Base-by-base conservation (phyloP, 2,888 invertebrate species). In the Cacoxenus indagator region DNA sequence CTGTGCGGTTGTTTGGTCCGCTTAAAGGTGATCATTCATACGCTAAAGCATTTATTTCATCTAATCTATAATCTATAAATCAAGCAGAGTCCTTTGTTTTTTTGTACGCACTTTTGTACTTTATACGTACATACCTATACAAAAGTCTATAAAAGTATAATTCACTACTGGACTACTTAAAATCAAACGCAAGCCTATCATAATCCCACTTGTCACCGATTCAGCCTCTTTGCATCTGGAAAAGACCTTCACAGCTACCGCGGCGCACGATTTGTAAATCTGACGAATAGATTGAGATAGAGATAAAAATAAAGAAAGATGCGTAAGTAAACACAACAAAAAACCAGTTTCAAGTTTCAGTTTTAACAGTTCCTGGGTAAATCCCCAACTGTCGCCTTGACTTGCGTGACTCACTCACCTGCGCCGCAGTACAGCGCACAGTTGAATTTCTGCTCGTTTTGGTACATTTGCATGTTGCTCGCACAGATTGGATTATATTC, bases 401-500 rank as follows among this genome's bases (percentile, higher is more conserved):
- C n/a, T n/a, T n/a, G n/a, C n/a, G n/a, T n/a, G n/a, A 26, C 0
- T 43, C 17, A 79, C 85, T 82, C 73, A 88, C 88, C 78, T 73
- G 82, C 80, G n/a, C 88, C 88, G 71, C 88, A 88, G 5, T 70
- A 68, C 4, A 77, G 77, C 0, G 88, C 87, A 64, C 88, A 88
- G 55, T 82, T 78, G 31, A 85, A 86, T 64, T 86, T 86, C 65
- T 86, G 85, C 61, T 83, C 82, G 69, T 88, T 88, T 22, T 73
- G 71, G 68, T 88, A 88, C 37, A 79, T 57, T 37, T 84, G 76
- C 27, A 76, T 76, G 71, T 88, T 84, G 54, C 78, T 85, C 14
- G 84, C 88, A 71, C 88, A 88, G 64, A 88, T 78, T 1, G 88
- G 88, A 81, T 85, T 88, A 43, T 87, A 88, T 69, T 88, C 84